Conservation (phyloP, 2,888 invertebrate species). For the Tolmerus cingulatus region DNA sequence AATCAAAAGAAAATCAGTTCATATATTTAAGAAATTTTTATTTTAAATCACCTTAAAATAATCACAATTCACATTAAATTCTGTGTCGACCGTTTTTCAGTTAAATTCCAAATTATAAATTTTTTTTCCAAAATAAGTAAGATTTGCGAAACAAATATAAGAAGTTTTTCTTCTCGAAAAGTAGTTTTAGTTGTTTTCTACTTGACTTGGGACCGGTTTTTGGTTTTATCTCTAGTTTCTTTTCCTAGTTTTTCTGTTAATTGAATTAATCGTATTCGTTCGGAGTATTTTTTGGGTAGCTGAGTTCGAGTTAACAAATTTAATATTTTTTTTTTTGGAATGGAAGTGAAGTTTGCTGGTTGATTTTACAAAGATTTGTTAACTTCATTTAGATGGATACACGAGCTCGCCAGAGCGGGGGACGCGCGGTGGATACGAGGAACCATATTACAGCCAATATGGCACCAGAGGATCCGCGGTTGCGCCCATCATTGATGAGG, state of each 20-base stretch:
- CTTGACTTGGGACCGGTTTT: slow-evolving; percentile 12
- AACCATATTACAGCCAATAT: slow-evolving; percentile 87
- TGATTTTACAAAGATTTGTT: background rate
- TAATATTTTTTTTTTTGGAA: background rate
- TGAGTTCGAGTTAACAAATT: background rate
- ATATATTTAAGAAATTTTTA: background rate
- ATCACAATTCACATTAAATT: slow-evolving; percentile 13
- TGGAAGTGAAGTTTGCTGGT: background rate
- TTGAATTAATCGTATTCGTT: slow-evolving; percentile 15
- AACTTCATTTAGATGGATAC: slow-evolving; percentile 71
- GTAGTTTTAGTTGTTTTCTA: slow-evolving; percentile 31
- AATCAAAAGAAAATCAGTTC: background rate
- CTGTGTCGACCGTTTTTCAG: background rate
- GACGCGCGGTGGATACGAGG: slow-evolving; percentile 79
- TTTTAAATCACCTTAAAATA: slow-evolving; percentile 12
- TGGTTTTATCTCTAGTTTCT: background rate
- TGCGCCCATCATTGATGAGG: slow-evolving; percentile 92
- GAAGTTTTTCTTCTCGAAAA: background rate
- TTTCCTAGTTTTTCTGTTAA: slow-evolving; percentile 3
- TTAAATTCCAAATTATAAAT: background rate
- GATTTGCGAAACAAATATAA: background rate
- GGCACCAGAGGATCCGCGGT: slow-evolving; percentile 73
- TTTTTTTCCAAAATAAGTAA: background rate
- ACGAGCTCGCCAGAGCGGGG: slow-evolving; percentile 88
- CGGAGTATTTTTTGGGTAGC: slow-evolving; percentile 28